Conservation (phyloP, 2,888 invertebrate species). For the Catonia carolina region DNA sequence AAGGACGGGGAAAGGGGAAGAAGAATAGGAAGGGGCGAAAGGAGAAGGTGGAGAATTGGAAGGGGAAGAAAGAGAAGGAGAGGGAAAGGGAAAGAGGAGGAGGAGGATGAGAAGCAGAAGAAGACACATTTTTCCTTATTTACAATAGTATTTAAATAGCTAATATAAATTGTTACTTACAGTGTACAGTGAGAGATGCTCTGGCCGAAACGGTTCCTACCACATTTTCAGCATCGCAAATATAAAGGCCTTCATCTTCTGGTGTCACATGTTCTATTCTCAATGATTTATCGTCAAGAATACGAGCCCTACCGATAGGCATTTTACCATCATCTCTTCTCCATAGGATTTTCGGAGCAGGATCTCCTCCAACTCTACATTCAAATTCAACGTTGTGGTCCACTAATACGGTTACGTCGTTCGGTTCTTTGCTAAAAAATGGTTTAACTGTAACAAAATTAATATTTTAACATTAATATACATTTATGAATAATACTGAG, state of each 20-base stretch:
- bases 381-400: conserved; percentile 80
- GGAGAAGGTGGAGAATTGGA: no score
- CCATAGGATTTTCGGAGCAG: conserved; percentile 83
- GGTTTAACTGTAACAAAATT: conserved; percentile 66
- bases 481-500: no score
- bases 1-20: no score
- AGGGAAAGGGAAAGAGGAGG: no score
- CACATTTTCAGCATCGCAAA: conserved; percentile 83
- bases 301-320: conserved; percentile 69
- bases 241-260: conserved; percentile 80
- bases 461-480: no score
- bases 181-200: conserved; percentile 80
- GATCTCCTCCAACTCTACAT: conserved; percentile 86
- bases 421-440: conserved; percentile 79
- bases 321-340: conserved; percentile 78
- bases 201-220: conserved; percentile 79
- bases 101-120: no score
- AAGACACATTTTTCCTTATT: no score
- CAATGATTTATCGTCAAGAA: conserved; percentile 72
- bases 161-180: conserved; percentile 51
- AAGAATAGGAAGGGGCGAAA: no score
- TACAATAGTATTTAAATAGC: not conserved
- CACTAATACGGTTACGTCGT: conserved; percentile 74
- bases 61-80: no score
- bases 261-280: conserved; percentile 75